Conservation (phyloP, 2,113 vertebrate species). For the Phycodurus eques region DNA sequence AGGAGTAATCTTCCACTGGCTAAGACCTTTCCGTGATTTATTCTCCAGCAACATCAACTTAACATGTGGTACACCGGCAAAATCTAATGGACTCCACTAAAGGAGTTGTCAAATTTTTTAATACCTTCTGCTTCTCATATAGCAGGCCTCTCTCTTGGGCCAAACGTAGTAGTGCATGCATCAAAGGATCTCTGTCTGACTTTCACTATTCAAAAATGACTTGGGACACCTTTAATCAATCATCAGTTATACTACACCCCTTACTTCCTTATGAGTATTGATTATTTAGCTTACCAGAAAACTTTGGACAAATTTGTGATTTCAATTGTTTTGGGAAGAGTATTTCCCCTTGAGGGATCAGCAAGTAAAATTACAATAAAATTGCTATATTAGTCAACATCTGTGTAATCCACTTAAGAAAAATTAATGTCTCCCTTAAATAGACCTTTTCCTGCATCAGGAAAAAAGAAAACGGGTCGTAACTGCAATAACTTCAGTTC, state of each 20-base stretch:
- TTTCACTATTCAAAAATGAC: too few relatives aligned
- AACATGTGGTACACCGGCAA: neutral
- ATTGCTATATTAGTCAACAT: neutral
- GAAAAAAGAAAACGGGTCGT: neutral
- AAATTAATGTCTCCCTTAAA: too few relatives aligned
- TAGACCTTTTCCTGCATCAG: too few relatives aligned
- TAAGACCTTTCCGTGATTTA: slow-evolving; percentile 26
- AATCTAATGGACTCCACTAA: neutral
- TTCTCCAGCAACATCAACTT: slow-evolving; percentile 13
- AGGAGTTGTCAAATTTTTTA: neutral
- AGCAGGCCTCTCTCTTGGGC: neutral
- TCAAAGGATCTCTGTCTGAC: too few relatives aligned
- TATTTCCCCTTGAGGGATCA: neutral
- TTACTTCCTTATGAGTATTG: too few relatives aligned
- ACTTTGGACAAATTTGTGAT: neutral
- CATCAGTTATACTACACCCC: too few relatives aligned
- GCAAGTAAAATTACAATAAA: neutral
- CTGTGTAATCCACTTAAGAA: neutral
- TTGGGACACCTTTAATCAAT: too few relatives aligned
- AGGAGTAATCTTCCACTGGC: slow-evolving; percentile 52
- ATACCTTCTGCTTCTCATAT: neutral
- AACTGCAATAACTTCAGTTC: neutral
- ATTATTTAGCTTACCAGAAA: too few relatives aligned
- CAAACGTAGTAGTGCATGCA: too few relatives aligned
- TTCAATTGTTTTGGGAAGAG: neutral